phyloP scores from a whole-genome alignment of 2,888 invertebrate species.

The Rhagium mordax region DNA sequence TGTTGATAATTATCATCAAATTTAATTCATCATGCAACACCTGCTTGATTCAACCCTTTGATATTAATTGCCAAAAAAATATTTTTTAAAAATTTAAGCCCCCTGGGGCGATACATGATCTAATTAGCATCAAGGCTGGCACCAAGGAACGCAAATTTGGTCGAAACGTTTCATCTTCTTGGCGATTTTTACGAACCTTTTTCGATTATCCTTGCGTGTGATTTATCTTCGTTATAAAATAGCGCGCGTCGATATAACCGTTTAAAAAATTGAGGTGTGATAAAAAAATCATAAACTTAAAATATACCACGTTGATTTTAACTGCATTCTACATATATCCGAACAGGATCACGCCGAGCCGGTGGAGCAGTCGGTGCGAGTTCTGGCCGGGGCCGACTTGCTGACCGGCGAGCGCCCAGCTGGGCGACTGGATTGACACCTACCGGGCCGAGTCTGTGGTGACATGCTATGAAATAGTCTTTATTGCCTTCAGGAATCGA shows the following conservation, averaged over 20 bases:
- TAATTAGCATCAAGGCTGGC: too few relatives aligned
- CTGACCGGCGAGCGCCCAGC: constrained; percentile 48
- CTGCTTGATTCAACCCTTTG: constrained; percentile 1
- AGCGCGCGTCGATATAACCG: constrained; percentile 16
- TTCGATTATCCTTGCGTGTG: neutral
- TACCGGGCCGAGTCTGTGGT: constrained; percentile 68
- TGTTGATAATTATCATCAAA: constrained; percentile 6
- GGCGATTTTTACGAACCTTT: neutral
- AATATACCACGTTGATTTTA: constrained; percentile 67
- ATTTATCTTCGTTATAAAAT: constrained; percentile 28
- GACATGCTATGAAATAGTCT: constrained; percentile 70
- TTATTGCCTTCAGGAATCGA: constrained; percentile 68
- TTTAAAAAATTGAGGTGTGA: constrained; percentile 64
- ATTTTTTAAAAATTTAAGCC: neutral
- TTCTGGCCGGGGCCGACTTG: constrained; percentile 2
- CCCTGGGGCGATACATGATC: neutral
- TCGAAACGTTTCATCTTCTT: too few relatives aligned
- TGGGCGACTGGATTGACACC: constrained; percentile 65
- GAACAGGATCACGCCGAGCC: constrained; percentile 66
- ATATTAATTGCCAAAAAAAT: constrained; percentile 15
- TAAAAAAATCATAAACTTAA: constrained; percentile 66
- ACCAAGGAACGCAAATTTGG: too few relatives aligned
- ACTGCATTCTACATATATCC: constrained; percentile 67
- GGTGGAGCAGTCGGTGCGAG: constrained; percentile 46
- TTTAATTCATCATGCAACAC: constrained; percentile 15